Evolutionary conservation across 2,888 invertebrate species (phyloP), one percentile per base, ranked within the genome.

Genomic region (Lasioglossum pauxillum): DNA sequence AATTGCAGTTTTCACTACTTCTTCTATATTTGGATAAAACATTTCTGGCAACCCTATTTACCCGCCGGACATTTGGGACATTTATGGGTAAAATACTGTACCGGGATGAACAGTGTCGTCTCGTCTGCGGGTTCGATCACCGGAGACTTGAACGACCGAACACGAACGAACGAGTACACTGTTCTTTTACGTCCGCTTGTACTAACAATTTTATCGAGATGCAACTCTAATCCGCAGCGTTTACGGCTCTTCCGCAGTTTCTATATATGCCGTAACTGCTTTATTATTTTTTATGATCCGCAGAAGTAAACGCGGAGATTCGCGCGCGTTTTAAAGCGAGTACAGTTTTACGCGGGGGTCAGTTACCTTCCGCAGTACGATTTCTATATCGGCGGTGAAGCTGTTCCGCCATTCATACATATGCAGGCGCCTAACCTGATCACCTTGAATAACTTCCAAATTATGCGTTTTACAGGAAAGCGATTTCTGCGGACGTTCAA

Each of bases 321-420:
- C 53, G 53, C 23, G 53, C 8, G 53, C 53, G 53, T 53, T 53
- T 53, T 53, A 10, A 53, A 53, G 53, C 53, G 23, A 3, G 53
- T 53, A 23, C 23, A 23, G 53, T 23, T 53, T 53, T 23, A 53
- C 8, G 23, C 23, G 53, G 8, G 60, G 60, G 60, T 60, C 60
- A 27, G 60, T 60, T 27, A 60, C 60, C 60, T 60, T 27, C 12
- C 60, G 14, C 14, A 27, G 14, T 44, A 60, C n/a, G 57, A n/a
- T 60, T 60, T 12, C n/a, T 84, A 19, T 84, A 31, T 49, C 46
- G 41, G n/a, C 16, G 23, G 57, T 2, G n/a, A 23, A 57, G n/a
- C 14, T 27, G 27, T 27, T 60, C 60, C 27, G 4, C 60, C 60
- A 27, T 60, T 14, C 53, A 53, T 49, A 49, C 19, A 23, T 49